A percentile compares a stretch with the other conserved stretches of the same genome.
phyloP scores from a whole-genome alignment of 2,888 invertebrate species.

The Leucophenga maculata region DNA sequence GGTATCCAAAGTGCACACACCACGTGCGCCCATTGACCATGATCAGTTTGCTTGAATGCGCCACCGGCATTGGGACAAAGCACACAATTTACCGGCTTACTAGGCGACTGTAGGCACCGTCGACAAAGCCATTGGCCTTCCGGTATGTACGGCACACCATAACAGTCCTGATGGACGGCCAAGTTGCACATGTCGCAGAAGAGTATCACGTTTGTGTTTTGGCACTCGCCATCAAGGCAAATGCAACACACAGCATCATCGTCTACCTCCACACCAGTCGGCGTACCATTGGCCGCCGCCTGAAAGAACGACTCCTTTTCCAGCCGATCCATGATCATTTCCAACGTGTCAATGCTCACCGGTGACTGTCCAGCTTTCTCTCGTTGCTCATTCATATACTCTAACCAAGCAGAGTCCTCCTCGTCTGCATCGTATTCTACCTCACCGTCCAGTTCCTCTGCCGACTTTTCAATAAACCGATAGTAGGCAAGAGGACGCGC shows the following conservation, averaged over 20 bases:
- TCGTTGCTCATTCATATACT: conserved; percentile 88
- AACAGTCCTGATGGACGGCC: conserved; percentile 99
- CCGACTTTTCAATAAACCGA: conserved; percentile 93
- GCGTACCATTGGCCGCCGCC: conserved; percentile 80
- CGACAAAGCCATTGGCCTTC: conserved; percentile 99
- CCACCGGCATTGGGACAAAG: conserved; percentile 98
- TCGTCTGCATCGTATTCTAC: conserved; percentile 98
- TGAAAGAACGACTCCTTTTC: conserved; percentile 98
- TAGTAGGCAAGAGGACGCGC: conserved; percentile 91
- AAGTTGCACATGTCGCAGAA: conserved; percentile 99
- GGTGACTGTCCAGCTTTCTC: conserved; percentile 80
- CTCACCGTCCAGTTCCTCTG: conserved; percentile 94
- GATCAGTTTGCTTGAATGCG: conserved; percentile 98
- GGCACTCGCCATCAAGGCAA: conserved; percentile 98
- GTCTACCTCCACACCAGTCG: conserved; percentile 86
- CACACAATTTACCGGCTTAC: conserved; percentile 95
- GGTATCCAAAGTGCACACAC: conserved; percentile 99
- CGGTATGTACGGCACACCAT: conserved; percentile 94
- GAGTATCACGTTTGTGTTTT: conserved; percentile 97
- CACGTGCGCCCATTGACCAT: conserved; percentile 97
- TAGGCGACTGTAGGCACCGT: conserved; percentile 95
- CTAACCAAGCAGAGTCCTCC: conserved; percentile 96
- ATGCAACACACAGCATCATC: conserved; percentile 99
- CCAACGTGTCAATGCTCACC: conserved; percentile 91
- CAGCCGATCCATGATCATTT: conserved; percentile 96